Evolutionary conservation across 1,140 invertebrate genomes (phyloP), one percentile per base, ranked within the genome.

Genomic region (Hyphantria cunea): DNA sequence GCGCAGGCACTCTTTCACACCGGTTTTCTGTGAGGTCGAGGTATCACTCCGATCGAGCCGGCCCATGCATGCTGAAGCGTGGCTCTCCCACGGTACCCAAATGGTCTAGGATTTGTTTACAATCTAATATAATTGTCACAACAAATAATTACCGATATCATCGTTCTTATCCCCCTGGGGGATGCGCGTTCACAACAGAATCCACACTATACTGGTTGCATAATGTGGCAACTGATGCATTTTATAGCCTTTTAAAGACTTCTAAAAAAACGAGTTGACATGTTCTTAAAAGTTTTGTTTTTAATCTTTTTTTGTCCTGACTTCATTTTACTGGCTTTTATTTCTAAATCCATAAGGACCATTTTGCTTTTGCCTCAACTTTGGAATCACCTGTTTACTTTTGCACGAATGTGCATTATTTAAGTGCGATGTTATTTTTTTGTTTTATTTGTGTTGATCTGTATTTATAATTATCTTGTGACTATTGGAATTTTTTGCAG

Each of bases 91-190:
- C n/a, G n/a, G n/a, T n/a, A n/a, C n/a, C n/a, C n/a, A n/a, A n/a
- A n/a, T n/a, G n/a, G n/a, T n/a, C n/a, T n/a, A n/a, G n/a, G n/a
- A n/a, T n/a, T n/a, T n/a, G n/a, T n/a, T n/a, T n/a, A n/a, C n/a
- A n/a, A n/a, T n/a, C n/a, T n/a, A n/a, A n/a, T n/a, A n/a, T n/a
- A n/a, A n/a, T n/a, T n/a, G n/a, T n/a, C n/a, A n/a, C n/a, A n/a
- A n/a, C n/a, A n/a, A n/a, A n/a, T n/a, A n/a, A 76, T 86, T 88
- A 88, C 85, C 85, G 78, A 79, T 68, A 79, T 78, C 82, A 88
- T 86, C 54, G 41, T 56, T 14, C 41, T 52, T 48, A 44, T 42
- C 45, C 56, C 63, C 54, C 54, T 50, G 51, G 49, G 48, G 70
- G 68, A 74, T 77, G 70, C 58, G 70, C 66, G 60, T 64, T 62